Conservation (phyloP, 2,113 vertebrate species). For the Aepyceros melampus region DNA sequence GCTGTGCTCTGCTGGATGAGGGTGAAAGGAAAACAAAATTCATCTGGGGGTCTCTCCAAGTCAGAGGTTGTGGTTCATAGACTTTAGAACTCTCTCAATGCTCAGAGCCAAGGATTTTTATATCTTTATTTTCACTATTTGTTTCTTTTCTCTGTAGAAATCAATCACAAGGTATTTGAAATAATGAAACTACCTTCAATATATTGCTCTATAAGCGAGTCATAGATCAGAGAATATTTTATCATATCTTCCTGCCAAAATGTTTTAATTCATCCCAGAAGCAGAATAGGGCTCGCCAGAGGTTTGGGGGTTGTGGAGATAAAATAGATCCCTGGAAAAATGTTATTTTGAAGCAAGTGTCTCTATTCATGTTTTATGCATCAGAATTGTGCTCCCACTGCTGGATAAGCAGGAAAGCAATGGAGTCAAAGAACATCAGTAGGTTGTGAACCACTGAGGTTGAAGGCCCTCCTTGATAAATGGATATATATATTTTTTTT, state of each 20-base stretch:
- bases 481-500: background rate
- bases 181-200: conserved; percentile 53
- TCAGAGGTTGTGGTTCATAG: conserved; percentile 71
- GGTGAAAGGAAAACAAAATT: conserved; percentile 73
- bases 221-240: background rate
- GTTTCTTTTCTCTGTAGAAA: conserved; percentile 61
- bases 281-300: background rate
- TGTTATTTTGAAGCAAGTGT: background rate
- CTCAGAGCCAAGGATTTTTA: conserved; percentile 69
- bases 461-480: background rate
- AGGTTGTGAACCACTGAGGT: background rate
- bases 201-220: background rate
- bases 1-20: conserved; percentile 49
- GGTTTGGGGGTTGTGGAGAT: background rate
- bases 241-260: background rate
- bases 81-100: conserved; percentile 74
- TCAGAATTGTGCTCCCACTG: background rate
- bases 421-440: background rate
- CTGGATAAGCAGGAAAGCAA: background rate
- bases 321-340: background rate
- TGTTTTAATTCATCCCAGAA: background rate
- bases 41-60: conserved; percentile 70
- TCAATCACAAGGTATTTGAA: conserved; percentile 23
- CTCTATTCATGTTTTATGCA: background rate
- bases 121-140: conserved; percentile 75